Base-by-base conservation (phyloP, 2,888 invertebrate genomes). In the Drosophila kanekoi region DNA sequence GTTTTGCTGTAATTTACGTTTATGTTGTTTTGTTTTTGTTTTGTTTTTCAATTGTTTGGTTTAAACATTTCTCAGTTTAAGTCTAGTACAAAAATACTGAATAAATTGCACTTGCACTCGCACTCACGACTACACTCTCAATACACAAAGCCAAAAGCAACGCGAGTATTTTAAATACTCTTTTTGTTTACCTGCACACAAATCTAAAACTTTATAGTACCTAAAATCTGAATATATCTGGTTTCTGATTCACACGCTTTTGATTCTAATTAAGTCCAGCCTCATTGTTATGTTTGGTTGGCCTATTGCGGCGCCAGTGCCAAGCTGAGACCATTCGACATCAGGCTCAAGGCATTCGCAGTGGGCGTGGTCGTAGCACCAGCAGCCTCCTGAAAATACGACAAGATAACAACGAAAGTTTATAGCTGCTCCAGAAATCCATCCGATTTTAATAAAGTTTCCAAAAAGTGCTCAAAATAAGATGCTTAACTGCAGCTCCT, bases 291-390 rank as follows among this genome's bases (percentile, higher is more conserved):
- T 8, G 18, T 8, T 13, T 10, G 37, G 63, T 69, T 79, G 80
- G 51, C 81, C 72, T 90, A 88, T 83, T 78, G 90, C 64, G 70
- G 91, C 59, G 72, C 89, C 88, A 92, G 80, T 51, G 90, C 90
- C 87, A 92, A 85, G 63, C 90, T 85, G 73, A 92, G 81, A 44
- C 90, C 87, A 79, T 89, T 90, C 51, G 91, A 83, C 76, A 92
- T 89, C 79, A 92, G 81, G 66, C 90, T 89, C 62, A 90, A 75
- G 11, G 88, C 72, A 54, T 65, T 87, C 33, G 81, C 71, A 44
- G 83, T 77, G 63, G 87, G 64, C 37, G 82, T 60, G 33, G 60
- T 48, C 35, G 74, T 35, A 35, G 75, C 23, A 5, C 63, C 72
- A 44, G 88, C 45, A 5, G 85, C 78, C 53, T 87, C 85, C 85